Conservation (phyloP, 2,888 invertebrate species). For the Orthosia cruda region DNA sequence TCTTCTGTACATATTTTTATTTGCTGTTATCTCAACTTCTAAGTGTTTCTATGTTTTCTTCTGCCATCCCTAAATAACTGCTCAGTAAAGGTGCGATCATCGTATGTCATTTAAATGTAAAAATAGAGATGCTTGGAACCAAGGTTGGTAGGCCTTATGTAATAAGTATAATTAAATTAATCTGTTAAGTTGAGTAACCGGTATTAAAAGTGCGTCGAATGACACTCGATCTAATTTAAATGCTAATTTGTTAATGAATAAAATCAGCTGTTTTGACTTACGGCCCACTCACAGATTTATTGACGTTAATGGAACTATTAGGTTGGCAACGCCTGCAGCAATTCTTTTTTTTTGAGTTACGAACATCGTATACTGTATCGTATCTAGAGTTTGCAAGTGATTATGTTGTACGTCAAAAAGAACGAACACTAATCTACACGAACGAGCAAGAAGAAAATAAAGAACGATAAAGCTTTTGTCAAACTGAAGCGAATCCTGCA, state of each 20-base stretch:
- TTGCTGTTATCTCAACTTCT: no score
- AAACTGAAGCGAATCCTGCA: no score
- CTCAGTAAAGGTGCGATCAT: no score
- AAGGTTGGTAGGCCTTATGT: not conserved
- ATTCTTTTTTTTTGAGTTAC: not conserved
- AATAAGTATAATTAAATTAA: conserved; percentile 12
- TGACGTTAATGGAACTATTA: conserved; percentile 24
- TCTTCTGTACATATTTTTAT: no score
- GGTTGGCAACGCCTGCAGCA: not conserved
- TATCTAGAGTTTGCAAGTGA: no score
- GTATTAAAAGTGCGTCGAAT: conserved; percentile 5
- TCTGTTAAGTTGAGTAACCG: conserved; percentile 20
- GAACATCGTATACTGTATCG: not conserved
- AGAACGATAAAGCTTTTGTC: no score
- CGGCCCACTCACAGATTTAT: conserved; percentile 23
- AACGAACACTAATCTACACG: no score
- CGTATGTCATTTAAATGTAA: not conserved
- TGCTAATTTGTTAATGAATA: conserved; percentile 54
- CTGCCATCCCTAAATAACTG: no score
- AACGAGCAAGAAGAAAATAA: no score
- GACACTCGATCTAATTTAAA: conserved; percentile 41
- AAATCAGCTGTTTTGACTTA: conserved; percentile 27
- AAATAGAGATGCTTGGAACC: not conserved
- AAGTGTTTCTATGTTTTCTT: no score
- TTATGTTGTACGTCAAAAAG: no score